phyloP scores from a whole-genome alignment of 92 coral and sea anemone species.

The Bergia puertoricense region DNA sequence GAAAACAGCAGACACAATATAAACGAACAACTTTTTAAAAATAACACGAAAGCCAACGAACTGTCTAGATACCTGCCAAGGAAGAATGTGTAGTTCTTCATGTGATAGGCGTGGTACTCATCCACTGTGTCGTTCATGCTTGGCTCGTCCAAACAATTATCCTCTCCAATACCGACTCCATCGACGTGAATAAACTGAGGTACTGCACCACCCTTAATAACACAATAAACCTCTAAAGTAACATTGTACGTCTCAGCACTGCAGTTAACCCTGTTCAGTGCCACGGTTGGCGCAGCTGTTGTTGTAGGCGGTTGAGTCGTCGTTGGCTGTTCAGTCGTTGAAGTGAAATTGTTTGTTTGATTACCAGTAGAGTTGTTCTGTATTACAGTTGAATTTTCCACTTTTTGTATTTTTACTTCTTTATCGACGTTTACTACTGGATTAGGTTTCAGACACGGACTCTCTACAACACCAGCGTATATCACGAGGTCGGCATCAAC shows the following conservation, averaged over 20 bases:
- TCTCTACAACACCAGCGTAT: conserved; percentile 68
- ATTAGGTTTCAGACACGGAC: conserved; percentile 77
- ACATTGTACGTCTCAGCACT: conserved; percentile 68
- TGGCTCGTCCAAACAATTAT: conserved; percentile 49
- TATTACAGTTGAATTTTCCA: conserved; percentile 1
- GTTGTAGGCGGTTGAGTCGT: conserved; percentile 30
- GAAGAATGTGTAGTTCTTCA: conserved; percentile 64
- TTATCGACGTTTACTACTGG: conserved; percentile 18
- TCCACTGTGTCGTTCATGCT: conserved; percentile 59
- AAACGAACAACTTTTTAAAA: background rate
- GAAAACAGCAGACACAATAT: background rate
- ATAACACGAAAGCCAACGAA: background rate
- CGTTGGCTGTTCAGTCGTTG: conserved; percentile 24
- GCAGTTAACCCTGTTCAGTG: conserved; percentile 48
- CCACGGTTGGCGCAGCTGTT: conserved; percentile 16
- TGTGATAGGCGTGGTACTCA: conserved; percentile 74
- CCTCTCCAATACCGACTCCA: conserved; percentile 65
- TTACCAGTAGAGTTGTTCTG: conserved; percentile 22
- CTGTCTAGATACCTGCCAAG: conserved; percentile 65
- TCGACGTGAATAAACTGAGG: conserved; percentile 59
- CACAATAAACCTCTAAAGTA: conserved; percentile 65
- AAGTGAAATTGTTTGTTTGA: conserved; percentile 32
- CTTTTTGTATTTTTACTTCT: background rate
- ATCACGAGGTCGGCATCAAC: conserved; percentile 77
- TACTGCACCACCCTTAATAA: conserved; percentile 78